Percentiles rank a stretch among this genome's conserved stretches.
Evolutionary conservation across 2,113 vertebrate genomes (phyloP).

Genomic region (Cinclus mexicanus): DNA sequence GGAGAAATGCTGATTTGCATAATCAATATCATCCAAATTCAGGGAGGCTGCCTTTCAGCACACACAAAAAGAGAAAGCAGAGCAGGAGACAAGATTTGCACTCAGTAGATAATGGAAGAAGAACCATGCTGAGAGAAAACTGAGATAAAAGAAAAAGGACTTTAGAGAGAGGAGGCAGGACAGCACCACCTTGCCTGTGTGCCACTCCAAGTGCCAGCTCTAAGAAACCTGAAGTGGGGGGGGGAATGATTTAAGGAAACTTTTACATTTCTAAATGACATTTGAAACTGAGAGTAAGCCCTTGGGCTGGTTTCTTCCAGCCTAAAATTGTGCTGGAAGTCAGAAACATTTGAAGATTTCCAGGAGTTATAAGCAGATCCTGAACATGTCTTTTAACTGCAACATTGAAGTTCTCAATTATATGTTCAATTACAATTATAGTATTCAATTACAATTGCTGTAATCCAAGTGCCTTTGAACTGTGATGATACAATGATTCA

Average conservation of each 20-base stretch:
- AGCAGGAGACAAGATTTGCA: slow-evolving; percentile 47
- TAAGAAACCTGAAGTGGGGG: neutral
- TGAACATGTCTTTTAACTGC: neutral
- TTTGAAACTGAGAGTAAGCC: slow-evolving; percentile 30
- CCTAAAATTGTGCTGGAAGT: slow-evolving; percentile 13
- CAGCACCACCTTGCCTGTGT: slow-evolving; percentile 4
- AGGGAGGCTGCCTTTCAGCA: slow-evolving; percentile 58
- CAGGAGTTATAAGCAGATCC: neutral
- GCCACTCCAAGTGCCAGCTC: neutral
- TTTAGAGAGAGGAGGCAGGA: slow-evolving; percentile 22
- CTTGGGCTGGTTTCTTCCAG: slow-evolving; percentile 4
- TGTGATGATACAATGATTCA: neutral
- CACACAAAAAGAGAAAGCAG: slow-evolving; percentile 46
- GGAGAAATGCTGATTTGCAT: slow-evolving; percentile 74
- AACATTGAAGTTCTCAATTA: neutral
- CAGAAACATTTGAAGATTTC: slow-evolving; percentile 9
- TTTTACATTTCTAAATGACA: slow-evolving; percentile 19
- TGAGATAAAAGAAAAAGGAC: slow-evolving; percentile 37
- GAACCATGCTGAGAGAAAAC: slow-evolving; percentile 31
- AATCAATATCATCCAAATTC: slow-evolving; percentile 71
- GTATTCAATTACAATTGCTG: slow-evolving; percentile 22
- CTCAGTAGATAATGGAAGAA: slow-evolving; percentile 52
- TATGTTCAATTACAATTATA: neutral
- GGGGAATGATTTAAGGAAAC: slow-evolving; percentile 2
- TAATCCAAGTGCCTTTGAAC: slow-evolving; percentile 36